phyloP scores from a whole-genome alignment of 1,140 invertebrate genomes.

The Theocolax elegans region DNA sequence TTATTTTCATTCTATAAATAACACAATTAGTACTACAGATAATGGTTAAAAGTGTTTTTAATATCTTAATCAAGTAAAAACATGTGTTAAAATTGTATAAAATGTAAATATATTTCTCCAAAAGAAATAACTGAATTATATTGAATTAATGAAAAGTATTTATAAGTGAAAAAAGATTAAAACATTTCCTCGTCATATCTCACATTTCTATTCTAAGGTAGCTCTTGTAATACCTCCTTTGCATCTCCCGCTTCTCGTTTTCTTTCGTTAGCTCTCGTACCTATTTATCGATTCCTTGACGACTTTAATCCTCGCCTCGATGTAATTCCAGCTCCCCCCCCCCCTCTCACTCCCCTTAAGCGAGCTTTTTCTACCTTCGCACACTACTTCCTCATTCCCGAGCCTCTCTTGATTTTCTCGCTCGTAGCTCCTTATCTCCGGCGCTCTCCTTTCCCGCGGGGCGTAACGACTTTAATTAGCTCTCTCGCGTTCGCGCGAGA shows the following conservation, averaged over 20 bases:
- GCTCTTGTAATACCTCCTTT: conserved; percentile 8
- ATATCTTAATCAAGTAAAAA: no score
- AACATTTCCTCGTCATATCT: no score
- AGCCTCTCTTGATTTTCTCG: conserved; percentile 7
- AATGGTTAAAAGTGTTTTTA: no score
- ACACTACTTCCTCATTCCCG: conserved; percentile 1
- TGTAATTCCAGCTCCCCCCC: conserved; percentile 27
- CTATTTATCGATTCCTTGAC: conserved; percentile 31
- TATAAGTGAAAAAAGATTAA: no score
- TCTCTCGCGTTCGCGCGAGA: neutral
- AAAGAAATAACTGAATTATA: no score
- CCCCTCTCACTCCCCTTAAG: neutral
- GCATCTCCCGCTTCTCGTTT: conserved; percentile 9
- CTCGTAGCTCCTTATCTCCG: neutral
- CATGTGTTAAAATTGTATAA: no score
- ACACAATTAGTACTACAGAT: no score
- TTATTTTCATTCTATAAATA: no score
- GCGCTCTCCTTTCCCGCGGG: conserved; percentile 22
- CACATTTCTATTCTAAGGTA: no score
- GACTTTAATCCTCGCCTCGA: conserved; percentile 13
- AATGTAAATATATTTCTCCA: no score
- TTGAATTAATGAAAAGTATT: no score
- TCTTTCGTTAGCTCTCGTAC: conserved; percentile 10
- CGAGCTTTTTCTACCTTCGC: conserved; percentile 22
- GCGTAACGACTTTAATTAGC: conserved; percentile 38